These are phyloP conservation scores for Larimichthys crocea DNA, from an alignment of 2,113 vertebrate species.

Conservation along the genomic window DNA sequence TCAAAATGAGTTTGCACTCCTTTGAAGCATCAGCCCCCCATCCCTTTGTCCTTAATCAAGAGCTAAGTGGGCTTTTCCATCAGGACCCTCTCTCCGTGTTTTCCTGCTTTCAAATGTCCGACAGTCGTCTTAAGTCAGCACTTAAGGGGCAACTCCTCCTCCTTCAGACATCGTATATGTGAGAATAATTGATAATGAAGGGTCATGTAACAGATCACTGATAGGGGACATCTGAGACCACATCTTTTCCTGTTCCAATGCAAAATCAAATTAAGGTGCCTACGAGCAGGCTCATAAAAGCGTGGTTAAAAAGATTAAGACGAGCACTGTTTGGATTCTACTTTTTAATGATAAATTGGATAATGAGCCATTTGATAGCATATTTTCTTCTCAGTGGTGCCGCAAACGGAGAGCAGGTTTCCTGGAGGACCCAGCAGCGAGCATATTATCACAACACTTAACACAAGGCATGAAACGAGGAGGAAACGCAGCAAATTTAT, in stretches of 20 bases:
- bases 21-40: background rate
- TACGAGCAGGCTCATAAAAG: slow-evolving; percentile 13
- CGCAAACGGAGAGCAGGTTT: slow-evolving; percentile 2
- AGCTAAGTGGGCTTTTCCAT: slow-evolving; percentile 21
- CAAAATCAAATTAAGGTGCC: slow-evolving; percentile 5
- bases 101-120: background rate
- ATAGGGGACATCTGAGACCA: slow-evolving; percentile 8
- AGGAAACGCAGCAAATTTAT: background rate
- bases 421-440: slow-evolving; percentile 7
- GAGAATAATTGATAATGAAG: background rate
- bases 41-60: background rate
- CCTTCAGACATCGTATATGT: background rate
- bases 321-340: background rate
- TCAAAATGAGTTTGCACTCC: slow-evolving; percentile 24
- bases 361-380: slow-evolving; percentile 23
- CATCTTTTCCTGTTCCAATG: background rate
- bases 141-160: background rate
- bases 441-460: slow-evolving; percentile 14
- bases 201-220: background rate
- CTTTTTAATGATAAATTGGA: slow-evolving; percentile 23
- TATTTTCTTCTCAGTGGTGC: slow-evolving; percentile 25
- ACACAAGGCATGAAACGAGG: background rate
- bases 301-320: background rate
- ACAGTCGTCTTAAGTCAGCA: background rate
- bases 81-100: slow-evolving; percentile 16